phyloP scores from a whole-genome alignment of 2,113 vertebrate species.

The Lucifuga dentata region DNA sequence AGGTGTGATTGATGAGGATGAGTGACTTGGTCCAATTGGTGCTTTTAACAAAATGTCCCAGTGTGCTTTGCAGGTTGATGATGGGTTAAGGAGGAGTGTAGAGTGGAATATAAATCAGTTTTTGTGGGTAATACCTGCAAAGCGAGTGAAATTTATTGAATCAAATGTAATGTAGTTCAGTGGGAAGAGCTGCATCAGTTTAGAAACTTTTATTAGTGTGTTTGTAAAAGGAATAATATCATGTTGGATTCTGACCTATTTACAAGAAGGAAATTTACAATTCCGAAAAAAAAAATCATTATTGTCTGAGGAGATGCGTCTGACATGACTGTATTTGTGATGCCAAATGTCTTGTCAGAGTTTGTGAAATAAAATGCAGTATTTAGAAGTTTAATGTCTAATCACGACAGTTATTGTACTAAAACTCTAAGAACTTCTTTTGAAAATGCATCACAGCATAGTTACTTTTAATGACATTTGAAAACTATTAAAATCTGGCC shows the following conservation, averaged over 20 bases:
- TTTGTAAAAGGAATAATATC: conserved; percentile 58
- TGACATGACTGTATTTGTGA: conserved; percentile 73
- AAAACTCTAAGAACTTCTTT: conserved; percentile 15
- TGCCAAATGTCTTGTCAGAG: conserved; percentile 80
- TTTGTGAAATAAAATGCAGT: conserved; percentile 80
- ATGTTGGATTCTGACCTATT: conserved; percentile 62
- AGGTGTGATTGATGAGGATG: conserved; percentile 69
- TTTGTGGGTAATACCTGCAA: conserved; percentile 23
- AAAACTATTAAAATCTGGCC: conserved; percentile 50
- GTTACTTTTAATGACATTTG: conserved; percentile 48
- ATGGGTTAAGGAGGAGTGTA: conserved; percentile 51
- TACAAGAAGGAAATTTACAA: conserved; percentile 78
- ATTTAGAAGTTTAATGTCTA: conserved; percentile 74
- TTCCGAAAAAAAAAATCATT: conserved; percentile 72
- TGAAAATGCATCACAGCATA: conserved; percentile 23
- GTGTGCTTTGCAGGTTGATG: conserved; percentile 70
- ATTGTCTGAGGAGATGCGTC: conserved; percentile 62
- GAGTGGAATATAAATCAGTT: conserved; percentile 25
- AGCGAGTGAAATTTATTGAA: conserved; percentile 51
- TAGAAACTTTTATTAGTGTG: conserved; percentile 66
- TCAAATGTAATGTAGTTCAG: conserved; percentile 67
- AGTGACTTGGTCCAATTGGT: conserved; percentile 43
- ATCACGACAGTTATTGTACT: conserved; percentile 46
- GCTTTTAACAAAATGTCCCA: conserved; percentile 67
- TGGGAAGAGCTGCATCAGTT: conserved; percentile 73